Conservation (phyloP, 2,888 invertebrate genomes). For the Cataglyphis cursor region DNA sequence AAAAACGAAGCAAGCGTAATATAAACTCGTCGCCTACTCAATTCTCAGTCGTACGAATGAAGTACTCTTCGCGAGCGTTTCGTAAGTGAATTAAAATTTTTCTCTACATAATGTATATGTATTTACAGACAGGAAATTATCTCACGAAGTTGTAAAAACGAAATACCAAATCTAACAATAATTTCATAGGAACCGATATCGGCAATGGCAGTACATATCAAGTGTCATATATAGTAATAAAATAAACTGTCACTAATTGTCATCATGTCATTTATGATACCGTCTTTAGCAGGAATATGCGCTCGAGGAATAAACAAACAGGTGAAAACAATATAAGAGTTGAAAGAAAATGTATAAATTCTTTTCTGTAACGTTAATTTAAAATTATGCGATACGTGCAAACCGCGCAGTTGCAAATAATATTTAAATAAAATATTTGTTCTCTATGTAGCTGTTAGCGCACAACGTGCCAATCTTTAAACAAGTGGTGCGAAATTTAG, state of each 20-base stretch:
- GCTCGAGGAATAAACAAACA: slow-evolving; percentile 44
- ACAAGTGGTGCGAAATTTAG: slow-evolving; percentile 90
- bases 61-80: slow-evolving; percentile 26
- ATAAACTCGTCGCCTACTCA: slow-evolving; percentile 55
- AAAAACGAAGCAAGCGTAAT: slow-evolving; percentile 32
- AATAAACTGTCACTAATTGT: slow-evolving; percentile 6
- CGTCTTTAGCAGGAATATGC: slow-evolving; percentile 31
- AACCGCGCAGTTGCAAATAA: background rate
- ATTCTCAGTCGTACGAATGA: slow-evolving; percentile 29
- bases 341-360: background rate
- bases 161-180: background rate
- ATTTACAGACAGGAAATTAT: slow-evolving; percentile 5
- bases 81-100: slow-evolving; percentile 45
- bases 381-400: background rate
- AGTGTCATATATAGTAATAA: background rate
- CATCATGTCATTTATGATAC: slow-evolving; percentile 55
- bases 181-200: background rate
- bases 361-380: background rate
- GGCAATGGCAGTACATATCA: background rate
- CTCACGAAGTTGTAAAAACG: background rate
- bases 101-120: slow-evolving; percentile 38
- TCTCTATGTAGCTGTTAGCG: slow-evolving; percentile 69
- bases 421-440: slow-evolving; percentile 55
- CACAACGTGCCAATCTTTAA: slow-evolving; percentile 87
- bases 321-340: slow-evolving; percentile 46